Base-by-base conservation (phyloP, 2,888 invertebrate species). In the Polymixis lichenea region DNA sequence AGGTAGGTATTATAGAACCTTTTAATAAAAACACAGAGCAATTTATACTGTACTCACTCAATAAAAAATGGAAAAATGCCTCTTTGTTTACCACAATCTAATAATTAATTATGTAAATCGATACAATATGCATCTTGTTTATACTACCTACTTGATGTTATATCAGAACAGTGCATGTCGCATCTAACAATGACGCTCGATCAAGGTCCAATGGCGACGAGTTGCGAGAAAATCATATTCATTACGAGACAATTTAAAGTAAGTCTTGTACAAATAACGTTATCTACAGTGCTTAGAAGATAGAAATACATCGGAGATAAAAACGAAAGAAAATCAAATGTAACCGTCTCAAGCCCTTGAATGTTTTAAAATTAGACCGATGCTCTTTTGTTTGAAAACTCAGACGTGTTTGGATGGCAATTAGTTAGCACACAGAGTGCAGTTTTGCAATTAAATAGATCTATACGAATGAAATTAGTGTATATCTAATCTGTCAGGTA, bases 121-220 rank as follows among this genome's bases (percentile, higher is more conserved):
- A 86, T 80, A 78, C 71, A 71, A 25, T 58, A 49, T 77, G 80
- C 75, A 82, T 75, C 43, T 62, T 61, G 46, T 72, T 49, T 28
- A 28, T 32, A 32, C 9, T 64, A 72, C 17, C n/a, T 70, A 66
- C 75, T 56, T 32, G 32, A 67, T 78, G 61, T 55, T 69, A 82
- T 70, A 58, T n/a, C 32, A 68, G 69, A 67, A 79, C 72, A 79
- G 53, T 79, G 65, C 79, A 80, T 75, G 73, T 62, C 75, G 81
- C 82, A 84, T 17, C 46, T 85, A 82, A n/a, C n/a, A 85, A 86
- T 86, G 88, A 86, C 85, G 89, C 85, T 74, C 87, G 82, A 90
- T 91, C 91, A 91, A 91, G 90, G 91, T 86, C 83, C 73, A 83
- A 65, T 75, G 67, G 77, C 73, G 53, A 38, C 75, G 13, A 78